Evolutionary conservation across 2,888 invertebrate species (phyloP), one percentile per base, ranked within the genome.

Genomic region (Ophion slaviceki): DNA sequence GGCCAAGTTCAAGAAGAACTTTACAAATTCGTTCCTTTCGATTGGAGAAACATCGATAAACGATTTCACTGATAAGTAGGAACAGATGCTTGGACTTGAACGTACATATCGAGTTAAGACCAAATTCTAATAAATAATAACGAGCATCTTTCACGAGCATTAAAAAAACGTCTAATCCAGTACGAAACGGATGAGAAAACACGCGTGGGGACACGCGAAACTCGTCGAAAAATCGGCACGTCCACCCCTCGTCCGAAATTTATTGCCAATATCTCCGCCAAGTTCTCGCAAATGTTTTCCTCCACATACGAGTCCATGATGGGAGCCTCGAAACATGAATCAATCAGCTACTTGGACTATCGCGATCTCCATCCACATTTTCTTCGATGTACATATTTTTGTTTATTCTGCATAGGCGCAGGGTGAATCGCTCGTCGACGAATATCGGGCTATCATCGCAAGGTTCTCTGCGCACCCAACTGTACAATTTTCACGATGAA

Each of bases 111-210:
- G 59, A 45, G 40, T 61, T 61, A 36, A 74, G 7, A 36, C 45
- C 40, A 62, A 61, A 61, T 45, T 61, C 20, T 45, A 74, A 74
- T 74, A 28, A 74, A 74, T 45, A 40, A 74, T 74, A 17, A 24
- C 24, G 40, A 74, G 20, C 24, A 45, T 40, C 40, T 40, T 61
- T 47, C 61, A 62, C 24, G 74, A 32, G 59, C 40, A 72, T 59
- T 59, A 14, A 10, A 62, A 40, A 40, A 62, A 20, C 36, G 36
- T 40, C 24, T 14, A 61, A 62, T 62, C 40, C 17, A 57, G 61
- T 72, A 14, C 53, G 11, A 36, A 70, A 24, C 10, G 24, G 1
- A 68, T 11, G n/a, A 72, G 61, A 11, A 28, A 59, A 72, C 10
- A 72, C 36, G 40, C 6, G 36, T 20, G 40, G 8, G 59, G 59